A percentile compares a stretch with the other conserved stretches of the same genome.
phyloP scores from a whole-genome alignment of 2,797 vertebrate species.

The Brachyalestes nurse region DNA sequence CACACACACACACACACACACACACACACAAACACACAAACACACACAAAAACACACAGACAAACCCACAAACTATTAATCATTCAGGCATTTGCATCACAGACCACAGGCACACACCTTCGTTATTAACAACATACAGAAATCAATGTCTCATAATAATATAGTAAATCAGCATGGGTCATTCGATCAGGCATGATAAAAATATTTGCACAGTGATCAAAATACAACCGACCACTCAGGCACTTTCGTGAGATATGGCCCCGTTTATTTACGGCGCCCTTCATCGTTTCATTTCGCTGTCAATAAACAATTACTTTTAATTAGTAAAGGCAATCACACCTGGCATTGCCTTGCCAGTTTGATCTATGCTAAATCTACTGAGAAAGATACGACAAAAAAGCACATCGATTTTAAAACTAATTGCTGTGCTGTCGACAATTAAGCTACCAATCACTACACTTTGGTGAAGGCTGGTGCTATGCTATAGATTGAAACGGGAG shows the following conservation, averaged over 20 bases:
- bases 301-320: slow-evolving; percentile 59
- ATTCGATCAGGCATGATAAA: slow-evolving; percentile 5
- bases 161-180: not conserved
- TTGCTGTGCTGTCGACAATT: slow-evolving; percentile 17
- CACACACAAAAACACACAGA: not conserved
- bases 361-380: slow-evolving; percentile 35
- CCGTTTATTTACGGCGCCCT: slow-evolving; percentile 30
- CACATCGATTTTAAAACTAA: slow-evolving; percentile 28
- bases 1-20: slow-evolving; percentile 16
- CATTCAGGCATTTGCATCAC: not conserved
- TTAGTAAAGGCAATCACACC: slow-evolving; percentile 40
- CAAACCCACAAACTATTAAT: not conserved
- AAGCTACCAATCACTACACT: slow-evolving; percentile 10
- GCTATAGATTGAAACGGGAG: not conserved
- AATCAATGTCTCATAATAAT: slow-evolving; percentile 27
- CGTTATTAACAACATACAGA: not conserved
- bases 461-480: not conserved
- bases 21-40: too few relatives aligned
- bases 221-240: slow-evolving; percentile 11
- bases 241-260: slow-evolving; percentile 2
- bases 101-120: not conserved
- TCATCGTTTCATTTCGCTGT: slow-evolving; percentile 36
- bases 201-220: slow-evolving; percentile 19
- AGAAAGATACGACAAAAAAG: slow-evolving; percentile 17
- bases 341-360: slow-evolving; percentile 27